Evolutionary conservation across 2,888 invertebrate species (phyloP).

Genomic region (Dicranocentrus wangi): DNA sequence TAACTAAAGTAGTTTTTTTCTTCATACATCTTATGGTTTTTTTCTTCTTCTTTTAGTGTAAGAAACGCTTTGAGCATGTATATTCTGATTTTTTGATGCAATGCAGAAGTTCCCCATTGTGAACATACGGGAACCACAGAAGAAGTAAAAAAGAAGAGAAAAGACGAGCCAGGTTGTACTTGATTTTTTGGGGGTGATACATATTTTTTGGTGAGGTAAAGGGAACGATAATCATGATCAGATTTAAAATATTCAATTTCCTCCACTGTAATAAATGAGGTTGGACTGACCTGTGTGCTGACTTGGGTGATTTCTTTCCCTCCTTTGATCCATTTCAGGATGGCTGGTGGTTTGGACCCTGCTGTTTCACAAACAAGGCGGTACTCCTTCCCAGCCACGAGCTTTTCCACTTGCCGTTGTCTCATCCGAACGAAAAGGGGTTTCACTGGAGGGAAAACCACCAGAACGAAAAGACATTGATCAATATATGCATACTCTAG

Average conservation of each 20-base stretch:
- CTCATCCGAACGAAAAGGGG: constrained; percentile 88
- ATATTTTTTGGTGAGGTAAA: constrained; percentile 18
- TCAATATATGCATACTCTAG: not conserved
- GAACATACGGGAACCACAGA: constrained; percentile 2
- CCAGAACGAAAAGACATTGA: constrained; percentile 42
- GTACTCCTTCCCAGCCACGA: constrained; percentile 88
- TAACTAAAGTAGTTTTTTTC: constrained; percentile 30
- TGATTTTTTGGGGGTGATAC: not conserved
- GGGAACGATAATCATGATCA: constrained; percentile 58
- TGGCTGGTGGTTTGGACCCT: constrained; percentile 89
- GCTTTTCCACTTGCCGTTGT: constrained; percentile 83
- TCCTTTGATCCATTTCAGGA: constrained; percentile 90
- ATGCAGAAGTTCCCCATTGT: constrained; percentile 25
- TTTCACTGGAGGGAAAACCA: constrained; percentile 83
- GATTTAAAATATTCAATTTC: constrained; percentile 69
- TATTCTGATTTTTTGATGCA: constrained; percentile 57
- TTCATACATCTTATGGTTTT: too few species aligned
- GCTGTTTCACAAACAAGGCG: constrained; percentile 90
- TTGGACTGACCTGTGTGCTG: constrained; percentile 71
- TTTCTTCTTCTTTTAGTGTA: constrained; percentile 20
- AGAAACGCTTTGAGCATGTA: constrained; percentile 35
- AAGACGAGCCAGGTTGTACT: too few species aligned
- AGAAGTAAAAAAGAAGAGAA: too few species aligned
- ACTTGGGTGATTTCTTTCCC: constrained; percentile 82
- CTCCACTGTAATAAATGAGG: constrained; percentile 64